These are phyloP conservation scores for Sebastes umbrosus DNA, from an alignment of 2,797 vertebrate genomes.

Conservation along the genomic window DNA sequence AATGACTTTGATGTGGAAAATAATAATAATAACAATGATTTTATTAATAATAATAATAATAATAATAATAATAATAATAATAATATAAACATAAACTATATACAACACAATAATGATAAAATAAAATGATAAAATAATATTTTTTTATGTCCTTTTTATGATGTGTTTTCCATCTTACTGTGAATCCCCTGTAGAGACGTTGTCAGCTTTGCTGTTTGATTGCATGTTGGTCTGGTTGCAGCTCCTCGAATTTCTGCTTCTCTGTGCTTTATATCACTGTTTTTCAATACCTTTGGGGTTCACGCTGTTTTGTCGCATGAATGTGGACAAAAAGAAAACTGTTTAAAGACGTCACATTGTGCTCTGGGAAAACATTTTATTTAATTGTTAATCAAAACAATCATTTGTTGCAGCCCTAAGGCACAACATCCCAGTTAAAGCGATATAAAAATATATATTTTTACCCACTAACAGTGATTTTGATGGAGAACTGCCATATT, in stretches of 20 bases:
- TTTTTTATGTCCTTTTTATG: neutral
- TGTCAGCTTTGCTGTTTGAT: neutral
- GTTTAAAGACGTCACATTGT: neutral
- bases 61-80: too few species aligned
- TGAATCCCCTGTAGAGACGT: neutral
- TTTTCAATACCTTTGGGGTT: neutral
- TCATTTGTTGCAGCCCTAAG: neutral
- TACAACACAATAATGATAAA: too few species aligned
- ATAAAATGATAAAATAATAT: too few species aligned
- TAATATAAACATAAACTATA: too few species aligned
- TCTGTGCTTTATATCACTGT: constrained; percentile 3
- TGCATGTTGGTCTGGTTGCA: neutral
- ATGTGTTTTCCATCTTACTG: neutral
- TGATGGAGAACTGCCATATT: neutral
- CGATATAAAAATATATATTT: neutral
- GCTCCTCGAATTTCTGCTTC: neutral
- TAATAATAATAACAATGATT: too few species aligned
- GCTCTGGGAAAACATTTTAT: neutral
- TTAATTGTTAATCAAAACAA: neutral
- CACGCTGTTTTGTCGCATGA: neutral
- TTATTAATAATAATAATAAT: too few species aligned
- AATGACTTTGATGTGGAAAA: too few species aligned
- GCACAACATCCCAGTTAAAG: neutral
- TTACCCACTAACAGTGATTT: neutral
- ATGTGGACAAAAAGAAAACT: neutral